phyloP scores from a whole-genome alignment of 2,113 vertebrate species.

The Macquaria australasica region DNA sequence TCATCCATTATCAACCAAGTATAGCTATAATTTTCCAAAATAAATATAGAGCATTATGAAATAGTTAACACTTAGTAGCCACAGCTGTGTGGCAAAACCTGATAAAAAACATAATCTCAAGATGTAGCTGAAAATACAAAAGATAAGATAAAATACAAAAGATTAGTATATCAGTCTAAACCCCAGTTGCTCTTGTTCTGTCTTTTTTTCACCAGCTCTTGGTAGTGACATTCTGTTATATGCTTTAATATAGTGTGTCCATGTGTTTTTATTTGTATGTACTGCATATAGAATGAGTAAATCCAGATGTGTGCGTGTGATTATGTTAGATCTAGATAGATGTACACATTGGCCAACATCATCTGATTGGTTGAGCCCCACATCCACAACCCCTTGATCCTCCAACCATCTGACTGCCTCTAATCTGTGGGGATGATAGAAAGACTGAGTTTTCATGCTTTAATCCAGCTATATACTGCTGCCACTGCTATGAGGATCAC shows the following conservation, averaged over 20 bases:
- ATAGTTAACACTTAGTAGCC: not conserved
- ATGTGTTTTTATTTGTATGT: not conserved
- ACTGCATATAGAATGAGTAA: not conserved
- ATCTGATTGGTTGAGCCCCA: conserved; percentile 40
- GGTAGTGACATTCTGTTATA: not conserved
- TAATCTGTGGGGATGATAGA: conserved; percentile 72
- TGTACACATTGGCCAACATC: conserved; percentile 3
- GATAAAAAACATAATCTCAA: not conserved
- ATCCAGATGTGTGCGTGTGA: conserved; percentile 45
- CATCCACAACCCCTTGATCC: conserved; percentile 59
- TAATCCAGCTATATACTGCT: conserved; percentile 65
- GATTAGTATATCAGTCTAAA: not conserved
- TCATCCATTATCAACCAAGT: not conserved
- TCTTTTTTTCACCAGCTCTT: not conserved
- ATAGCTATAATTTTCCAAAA: not conserved
- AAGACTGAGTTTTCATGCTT: conserved; percentile 55
- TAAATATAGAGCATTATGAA: not conserved
- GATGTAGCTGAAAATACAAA: not conserved
- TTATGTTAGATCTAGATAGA: conserved; percentile 6
- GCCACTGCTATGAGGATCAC: conserved; percentile 29
- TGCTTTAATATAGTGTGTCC: not conserved
- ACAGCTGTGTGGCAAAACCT: not conserved
- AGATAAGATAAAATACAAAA: too few relatives aligned
- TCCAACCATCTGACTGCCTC: conserved; percentile 70
- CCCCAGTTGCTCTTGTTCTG: not conserved